These are phyloP conservation scores for Cyanoliseus patagonus DNA, from an alignment of 2,113 vertebrate species.

Conservation along the genomic window DNA sequence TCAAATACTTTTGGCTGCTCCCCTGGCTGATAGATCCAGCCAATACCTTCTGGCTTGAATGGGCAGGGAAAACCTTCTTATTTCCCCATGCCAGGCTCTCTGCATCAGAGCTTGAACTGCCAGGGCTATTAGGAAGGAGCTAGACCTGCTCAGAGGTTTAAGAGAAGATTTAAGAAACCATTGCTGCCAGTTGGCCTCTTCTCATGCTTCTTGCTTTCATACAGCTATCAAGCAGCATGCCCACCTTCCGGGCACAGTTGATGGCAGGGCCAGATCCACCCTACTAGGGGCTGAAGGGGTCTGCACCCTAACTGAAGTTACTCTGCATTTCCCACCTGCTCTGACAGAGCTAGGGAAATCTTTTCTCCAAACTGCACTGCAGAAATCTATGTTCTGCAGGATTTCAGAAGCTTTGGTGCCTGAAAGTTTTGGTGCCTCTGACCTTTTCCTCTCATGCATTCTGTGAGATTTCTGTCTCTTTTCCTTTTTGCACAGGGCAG, in stretches of 20 bases:
- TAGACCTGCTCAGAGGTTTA: background rate
- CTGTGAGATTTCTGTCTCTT: background rate
- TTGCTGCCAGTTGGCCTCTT: background rate
- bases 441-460: background rate
- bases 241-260: background rate
- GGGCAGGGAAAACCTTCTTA: background rate
- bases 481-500: background rate
- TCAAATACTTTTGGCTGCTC: background rate
- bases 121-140: background rate
- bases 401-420: background rate
- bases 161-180: background rate
- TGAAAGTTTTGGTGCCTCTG: background rate
- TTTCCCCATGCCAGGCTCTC: background rate
- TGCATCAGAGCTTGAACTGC: background rate
- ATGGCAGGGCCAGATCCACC: background rate
- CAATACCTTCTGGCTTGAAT: background rate
- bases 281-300: background rate
- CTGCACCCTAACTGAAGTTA: background rate
- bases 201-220: background rate
- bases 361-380: background rate
- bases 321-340: background rate
- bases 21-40: background rate
- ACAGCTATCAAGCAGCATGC: background rate
- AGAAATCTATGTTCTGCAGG: background rate
- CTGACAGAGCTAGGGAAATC: background rate